These are phyloP conservation scores for Pterois miles DNA, from an alignment of 2,797 vertebrate species.

Conservation along the genomic window DNA sequence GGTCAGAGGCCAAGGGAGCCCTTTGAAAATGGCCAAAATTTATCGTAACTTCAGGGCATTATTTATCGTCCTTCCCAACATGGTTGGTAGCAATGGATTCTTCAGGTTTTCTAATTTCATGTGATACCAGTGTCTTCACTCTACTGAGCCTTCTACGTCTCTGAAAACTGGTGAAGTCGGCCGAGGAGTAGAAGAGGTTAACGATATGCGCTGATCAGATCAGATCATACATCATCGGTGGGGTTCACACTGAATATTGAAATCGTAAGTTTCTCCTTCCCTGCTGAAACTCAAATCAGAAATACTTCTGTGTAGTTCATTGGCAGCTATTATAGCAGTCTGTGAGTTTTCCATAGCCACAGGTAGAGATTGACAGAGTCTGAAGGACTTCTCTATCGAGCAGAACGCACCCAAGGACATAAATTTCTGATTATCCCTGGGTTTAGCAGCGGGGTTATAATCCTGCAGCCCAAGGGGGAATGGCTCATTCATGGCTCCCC, in stretches of 20 bases:
- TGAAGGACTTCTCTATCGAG: conserved; percentile 67
- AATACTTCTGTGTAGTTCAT: conserved; percentile 11
- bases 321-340: conserved; percentile 3
- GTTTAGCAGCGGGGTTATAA: conserved; percentile 61
- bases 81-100: no score
- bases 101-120: no score
- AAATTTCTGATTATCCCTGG: conserved; percentile 60
- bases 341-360: conserved; percentile 54
- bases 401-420: conserved; percentile 59
- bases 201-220: no score
- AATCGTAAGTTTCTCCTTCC: not conserved
- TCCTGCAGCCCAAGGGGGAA: conserved; percentile 43
- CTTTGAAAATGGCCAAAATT: no score
- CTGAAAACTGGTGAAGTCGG: no score
- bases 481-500: conserved; percentile 41
- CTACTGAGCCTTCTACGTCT: no score
- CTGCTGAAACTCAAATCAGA: not conserved
- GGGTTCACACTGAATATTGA: not conserved
- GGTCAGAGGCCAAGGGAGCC: no score
- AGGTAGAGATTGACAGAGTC: conserved; percentile 56
- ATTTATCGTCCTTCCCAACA: accelerated
- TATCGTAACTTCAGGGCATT: no score
- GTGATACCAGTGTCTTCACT: no score
- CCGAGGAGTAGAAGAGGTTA: no score
- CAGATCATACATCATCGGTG: no score